Percentiles rank a stretch among this genome's conserved stretches.
phyloP scores from a whole-genome alignment of 2,888 invertebrate genomes.

The Lithophane semibrunnea region DNA sequence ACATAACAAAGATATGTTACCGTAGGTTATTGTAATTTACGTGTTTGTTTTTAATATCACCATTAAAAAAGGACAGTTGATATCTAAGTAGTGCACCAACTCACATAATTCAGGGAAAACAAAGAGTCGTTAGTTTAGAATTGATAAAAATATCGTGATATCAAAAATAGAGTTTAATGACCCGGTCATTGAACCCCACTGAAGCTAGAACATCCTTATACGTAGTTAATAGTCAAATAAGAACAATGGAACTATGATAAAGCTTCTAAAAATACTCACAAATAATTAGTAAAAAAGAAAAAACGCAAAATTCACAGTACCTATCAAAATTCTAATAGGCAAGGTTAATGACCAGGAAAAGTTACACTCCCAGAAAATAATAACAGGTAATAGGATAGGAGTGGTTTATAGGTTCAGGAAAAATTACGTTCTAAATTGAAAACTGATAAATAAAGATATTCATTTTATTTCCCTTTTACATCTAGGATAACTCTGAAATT shows the following conservation, averaged over 20 bases:
- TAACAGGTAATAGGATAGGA: background rate
- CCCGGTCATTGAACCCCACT: background rate
- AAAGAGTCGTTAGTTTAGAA: background rate
- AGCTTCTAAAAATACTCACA: background rate
- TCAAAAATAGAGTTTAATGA: slow-evolving; percentile 2
- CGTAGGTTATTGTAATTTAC: slow-evolving; percentile 20
- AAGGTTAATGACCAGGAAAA: slow-evolving; percentile 14
- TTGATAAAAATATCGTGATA: slow-evolving; percentile 13
- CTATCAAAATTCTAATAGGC: background rate
- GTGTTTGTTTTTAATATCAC: background rate
- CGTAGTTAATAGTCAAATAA: background rate
- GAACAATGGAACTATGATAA: background rate
- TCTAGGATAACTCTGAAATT: background rate
- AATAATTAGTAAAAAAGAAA: background rate
- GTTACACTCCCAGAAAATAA: background rate
- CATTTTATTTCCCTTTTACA: background rate
- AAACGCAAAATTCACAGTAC: too few relatives aligned
- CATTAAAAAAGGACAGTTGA: background rate
- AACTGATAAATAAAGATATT: background rate
- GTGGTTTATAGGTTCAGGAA: too few relatives aligned
- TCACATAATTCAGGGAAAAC: background rate
- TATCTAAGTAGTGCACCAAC: slow-evolving; percentile 34
- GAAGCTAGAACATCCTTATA: background rate
- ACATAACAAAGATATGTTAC: slow-evolving; percentile 11
- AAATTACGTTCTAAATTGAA: background rate